Evolutionary conservation across 2,888 invertebrate genomes (phyloP).

Genomic region (Prosapia bicincta): DNA sequence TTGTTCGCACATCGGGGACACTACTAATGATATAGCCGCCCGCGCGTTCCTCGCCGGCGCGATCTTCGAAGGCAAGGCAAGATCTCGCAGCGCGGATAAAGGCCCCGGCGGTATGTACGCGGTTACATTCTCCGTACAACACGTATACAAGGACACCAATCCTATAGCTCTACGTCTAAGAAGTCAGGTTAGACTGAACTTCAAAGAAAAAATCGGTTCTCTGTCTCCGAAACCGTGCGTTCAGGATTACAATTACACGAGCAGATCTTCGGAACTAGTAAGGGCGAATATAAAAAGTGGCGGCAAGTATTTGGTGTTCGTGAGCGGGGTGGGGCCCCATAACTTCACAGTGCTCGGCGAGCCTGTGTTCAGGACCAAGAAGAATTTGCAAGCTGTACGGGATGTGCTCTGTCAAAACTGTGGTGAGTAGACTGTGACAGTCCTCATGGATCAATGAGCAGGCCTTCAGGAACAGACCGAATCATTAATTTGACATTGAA

Average conservation of each 20-base stretch:
- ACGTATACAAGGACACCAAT: slow-evolving; percentile 57
- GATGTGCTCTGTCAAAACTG: slow-evolving; percentile 42
- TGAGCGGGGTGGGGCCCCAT: slow-evolving; percentile 55
- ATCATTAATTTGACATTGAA: slow-evolving; percentile 2
- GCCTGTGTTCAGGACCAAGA: slow-evolving; percentile 48
- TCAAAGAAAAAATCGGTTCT: slow-evolving; percentile 48
- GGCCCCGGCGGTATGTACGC: slow-evolving; percentile 56
- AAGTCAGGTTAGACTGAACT: slow-evolving; percentile 50
- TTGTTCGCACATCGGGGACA: slow-evolving; percentile 40
- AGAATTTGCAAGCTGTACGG: slow-evolving; percentile 41
- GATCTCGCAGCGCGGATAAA: slow-evolving; percentile 58
- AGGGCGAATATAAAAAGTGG: slow-evolving; percentile 55
- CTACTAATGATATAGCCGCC: slow-evolving; percentile 54
- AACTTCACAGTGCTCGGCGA: slow-evolving; percentile 55
- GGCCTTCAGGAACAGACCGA: neutral
- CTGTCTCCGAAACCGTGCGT: slow-evolving; percentile 37
- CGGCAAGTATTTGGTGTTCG: slow-evolving; percentile 58
- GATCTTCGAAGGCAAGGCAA: slow-evolving; percentile 62
- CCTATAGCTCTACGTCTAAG: slow-evolving; percentile 18
- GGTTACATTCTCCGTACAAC: slow-evolving; percentile 62
- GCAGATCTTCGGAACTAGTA: slow-evolving; percentile 46
- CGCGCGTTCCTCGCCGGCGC: slow-evolving; percentile 62
- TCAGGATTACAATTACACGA: slow-evolving; percentile 39
- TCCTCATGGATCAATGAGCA: neutral
- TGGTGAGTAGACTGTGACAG: slow-evolving; percentile 39